Conservation (phyloP, 2,113 vertebrate species). For the Scartelaos histophorus region DNA sequence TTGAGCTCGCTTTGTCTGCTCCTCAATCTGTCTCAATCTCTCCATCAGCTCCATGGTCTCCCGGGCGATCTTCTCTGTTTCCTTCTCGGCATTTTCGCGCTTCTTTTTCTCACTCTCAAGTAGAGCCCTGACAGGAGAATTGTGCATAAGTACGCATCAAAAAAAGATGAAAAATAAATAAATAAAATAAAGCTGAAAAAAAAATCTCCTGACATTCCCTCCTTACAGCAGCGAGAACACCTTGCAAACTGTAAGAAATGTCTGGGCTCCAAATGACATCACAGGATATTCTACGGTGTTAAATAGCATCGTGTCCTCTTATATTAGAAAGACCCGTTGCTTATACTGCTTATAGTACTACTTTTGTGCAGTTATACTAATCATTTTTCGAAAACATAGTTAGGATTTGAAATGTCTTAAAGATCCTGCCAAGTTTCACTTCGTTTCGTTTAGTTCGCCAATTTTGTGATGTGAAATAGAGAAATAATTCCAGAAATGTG, state of each 20-base stretch:
- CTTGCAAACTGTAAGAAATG: conserved; percentile 47
- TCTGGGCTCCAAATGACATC: background rate
- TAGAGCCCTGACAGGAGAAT: conserved; percentile 84
- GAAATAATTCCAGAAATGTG: too few relatives aligned
- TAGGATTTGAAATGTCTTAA: too few relatives aligned
- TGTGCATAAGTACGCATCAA: conserved; percentile 65
- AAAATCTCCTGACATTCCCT: conserved; percentile 52
- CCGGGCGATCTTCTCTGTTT: conserved; percentile 95
- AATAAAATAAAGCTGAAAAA: conserved; percentile 1
- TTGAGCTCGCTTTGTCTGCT: conserved; percentile 96
- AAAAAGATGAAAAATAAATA: conserved; percentile 22
- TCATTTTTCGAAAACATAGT: too few relatives aligned
- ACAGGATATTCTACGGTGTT: background rate
- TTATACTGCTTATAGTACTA: too few relatives aligned
- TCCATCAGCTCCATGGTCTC: conserved; percentile 97
- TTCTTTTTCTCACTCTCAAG: conserved; percentile 98
- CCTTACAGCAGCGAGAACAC: conserved; percentile 60
- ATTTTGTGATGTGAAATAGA: too few relatives aligned
- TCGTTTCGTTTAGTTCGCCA: too few relatives aligned
- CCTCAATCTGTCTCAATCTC: conserved; percentile 90
- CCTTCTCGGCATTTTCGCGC: conserved; percentile 93
- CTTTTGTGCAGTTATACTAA: too few relatives aligned
- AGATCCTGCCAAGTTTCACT: too few relatives aligned
- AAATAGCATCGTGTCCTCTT: background rate
- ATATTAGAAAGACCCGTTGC: too few relatives aligned